Evolutionary conservation across 2,113 vertebrate genomes (phyloP).

Genomic region (Macquaria ambigua): DNA sequence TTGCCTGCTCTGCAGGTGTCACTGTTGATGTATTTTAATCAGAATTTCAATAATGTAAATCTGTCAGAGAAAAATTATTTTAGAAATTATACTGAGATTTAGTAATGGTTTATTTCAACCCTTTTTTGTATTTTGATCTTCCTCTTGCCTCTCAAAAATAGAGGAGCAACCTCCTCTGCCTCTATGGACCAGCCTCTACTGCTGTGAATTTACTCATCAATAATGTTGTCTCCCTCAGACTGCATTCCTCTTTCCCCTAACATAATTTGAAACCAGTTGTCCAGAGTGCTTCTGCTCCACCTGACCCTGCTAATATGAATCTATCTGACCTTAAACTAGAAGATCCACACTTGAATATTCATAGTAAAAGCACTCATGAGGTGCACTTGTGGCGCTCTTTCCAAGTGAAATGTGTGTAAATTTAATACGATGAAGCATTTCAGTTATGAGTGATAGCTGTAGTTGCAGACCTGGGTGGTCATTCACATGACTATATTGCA

Average conservation of each 20-base stretch:
- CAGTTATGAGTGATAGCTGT: background rate
- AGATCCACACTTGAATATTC: background rate
- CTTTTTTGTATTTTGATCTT: no score
- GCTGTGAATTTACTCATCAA: background rate
- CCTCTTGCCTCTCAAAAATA: no score
- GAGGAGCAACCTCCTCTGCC: no score
- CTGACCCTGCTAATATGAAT: background rate
- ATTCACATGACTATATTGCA: background rate
- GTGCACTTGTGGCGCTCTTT: background rate
- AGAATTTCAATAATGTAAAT: no score
- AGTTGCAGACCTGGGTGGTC: background rate
- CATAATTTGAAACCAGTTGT: background rate
- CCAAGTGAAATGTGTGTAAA: background rate
- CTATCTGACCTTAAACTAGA: background rate
- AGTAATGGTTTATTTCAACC: no score
- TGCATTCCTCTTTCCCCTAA: background rate
- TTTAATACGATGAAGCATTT: background rate
- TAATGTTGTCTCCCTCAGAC: background rate
- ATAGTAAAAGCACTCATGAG: background rate
- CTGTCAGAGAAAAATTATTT: no score
- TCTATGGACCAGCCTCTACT: no score
- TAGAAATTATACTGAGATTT: no score
- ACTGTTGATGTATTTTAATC: no score
- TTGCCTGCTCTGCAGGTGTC: no score
- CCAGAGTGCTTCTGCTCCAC: background rate